Base-by-base conservation (phyloP, 1,140 invertebrate genomes). In the Drosophila insularis region DNA sequence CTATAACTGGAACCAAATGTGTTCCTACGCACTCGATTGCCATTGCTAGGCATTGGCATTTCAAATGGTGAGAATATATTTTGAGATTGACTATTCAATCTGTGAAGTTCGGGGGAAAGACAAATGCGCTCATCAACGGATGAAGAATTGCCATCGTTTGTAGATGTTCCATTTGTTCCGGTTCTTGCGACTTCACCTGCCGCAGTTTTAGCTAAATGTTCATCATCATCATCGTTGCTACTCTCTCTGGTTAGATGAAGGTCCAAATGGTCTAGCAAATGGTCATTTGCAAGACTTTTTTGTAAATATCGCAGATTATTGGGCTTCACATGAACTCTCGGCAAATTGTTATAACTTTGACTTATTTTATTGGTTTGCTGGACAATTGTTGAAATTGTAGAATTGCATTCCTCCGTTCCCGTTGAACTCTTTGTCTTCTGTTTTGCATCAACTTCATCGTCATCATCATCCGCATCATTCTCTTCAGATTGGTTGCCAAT, bases 331-430 rank as follows among this genome's bases (percentile, higher is more conserved):
- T 90, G 89, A 5, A 90, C 89, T 61, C 74, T 68, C n/a, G 89
- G 80, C 63, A 90, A 79, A 63, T 89, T 74, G 59, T 66, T 90
- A 35, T 63, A 85, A 58, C 81, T 75, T 32, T 79, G 71, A 70
- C 74, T 86, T 43, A 69, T 68, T 71, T 81, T 81, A 62, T 68
- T 81, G 64, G 63, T 65, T 56, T 68, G 78, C 11, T 53, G 53
- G 56, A 55, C 61, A 58, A 43, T 37, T 8, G 27, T 6, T 27
- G 27, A 27, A 27, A 27, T 27, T 27, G 27, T 27, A 23, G 40
- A 17, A n/a, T 55, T 7, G 55, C 23, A 23, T 68, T 60, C n/a
- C 14, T 74, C 60, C n/a, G 21, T 43, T 17, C 39, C 63, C 21
- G 21, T 59, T n/a, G 68, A 50, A 14, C 17, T 50, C 17, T 43